These are phyloP conservation scores for Agrochola lychnidis DNA, from an alignment of 2,888 invertebrate genomes.

Conservation along the genomic window DNA sequence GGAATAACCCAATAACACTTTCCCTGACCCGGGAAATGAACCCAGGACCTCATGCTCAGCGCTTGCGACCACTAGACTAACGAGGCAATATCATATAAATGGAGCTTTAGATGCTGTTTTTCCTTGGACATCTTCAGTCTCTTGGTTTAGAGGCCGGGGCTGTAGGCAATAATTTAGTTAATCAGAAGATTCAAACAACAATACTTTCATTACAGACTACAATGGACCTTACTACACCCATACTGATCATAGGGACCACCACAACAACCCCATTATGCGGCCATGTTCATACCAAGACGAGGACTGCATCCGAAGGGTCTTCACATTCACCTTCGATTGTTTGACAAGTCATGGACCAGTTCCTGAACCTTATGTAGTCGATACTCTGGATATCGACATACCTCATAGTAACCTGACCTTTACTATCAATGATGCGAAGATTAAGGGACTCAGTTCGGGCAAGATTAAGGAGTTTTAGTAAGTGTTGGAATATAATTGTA, in stretches of 20 bases:
- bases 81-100: too few species aligned
- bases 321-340: not conserved
- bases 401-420: conserved; percentile 1
- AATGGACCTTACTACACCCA: not conserved
- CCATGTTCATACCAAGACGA: conserved; percentile 6
- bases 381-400: not conserved
- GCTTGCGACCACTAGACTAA: too few species aligned
- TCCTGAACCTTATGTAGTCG: not conserved
- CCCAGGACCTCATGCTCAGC: too few species aligned
- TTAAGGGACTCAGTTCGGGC: too few species aligned
- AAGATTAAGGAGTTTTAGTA: conserved; percentile 16
- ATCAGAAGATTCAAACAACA: not conserved
- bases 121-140: too few species aligned
- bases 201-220: not conserved
- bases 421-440: too few species aligned
- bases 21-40: too few species aligned
- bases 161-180: too few species aligned
- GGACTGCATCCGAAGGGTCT: not conserved
- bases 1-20: too few species aligned
- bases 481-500: not conserved
- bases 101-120: too few species aligned
- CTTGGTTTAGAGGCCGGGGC: too few species aligned
- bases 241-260: not conserved
- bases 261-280: not conserved
- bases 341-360: not conserved